A percentile compares a stretch with the other conserved stretches of the same genome.
phyloP scores from a whole-genome alignment of 2,113 vertebrate genomes.

The Notothenia rossii region DNA sequence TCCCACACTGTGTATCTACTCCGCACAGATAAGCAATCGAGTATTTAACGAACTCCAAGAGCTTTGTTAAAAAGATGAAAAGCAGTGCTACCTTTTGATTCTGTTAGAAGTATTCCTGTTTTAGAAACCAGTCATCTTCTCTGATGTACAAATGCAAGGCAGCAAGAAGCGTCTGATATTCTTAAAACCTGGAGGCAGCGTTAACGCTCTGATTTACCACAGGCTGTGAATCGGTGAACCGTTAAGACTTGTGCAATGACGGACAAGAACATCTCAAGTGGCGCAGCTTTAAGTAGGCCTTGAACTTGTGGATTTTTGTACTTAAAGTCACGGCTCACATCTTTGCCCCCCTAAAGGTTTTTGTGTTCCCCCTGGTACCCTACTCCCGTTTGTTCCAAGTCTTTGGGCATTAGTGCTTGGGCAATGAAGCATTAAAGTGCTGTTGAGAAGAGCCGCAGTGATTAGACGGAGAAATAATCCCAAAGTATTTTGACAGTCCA shows the following conservation, averaged over 20 bases:
- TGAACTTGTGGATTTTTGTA: conserved; percentile 5
- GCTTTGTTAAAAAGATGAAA: conserved; percentile 32
- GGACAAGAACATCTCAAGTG: conserved; percentile 34
- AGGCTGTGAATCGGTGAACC: conserved; percentile 53
- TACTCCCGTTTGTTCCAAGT: neutral
- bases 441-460: too few relatives aligned
- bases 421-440: neutral
- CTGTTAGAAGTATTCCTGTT: neutral
- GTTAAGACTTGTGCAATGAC: conserved; percentile 37
- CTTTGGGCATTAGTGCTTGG: neutral
- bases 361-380: neutral
- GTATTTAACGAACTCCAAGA: conserved; percentile 43
- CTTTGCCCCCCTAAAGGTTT: neutral
- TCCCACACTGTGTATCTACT: conserved; percentile 29
- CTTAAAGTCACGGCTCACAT: neutral
- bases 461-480: too few relatives aligned
- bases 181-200: conserved; percentile 30
- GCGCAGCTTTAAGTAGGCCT: conserved; percentile 19
- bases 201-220: conserved; percentile 47
- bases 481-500: too few relatives aligned
- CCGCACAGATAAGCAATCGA: conserved; percentile 35
- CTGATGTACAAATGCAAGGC: neutral
- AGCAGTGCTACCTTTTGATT: conserved; percentile 16
- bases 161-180: conserved; percentile 9
- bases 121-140: neutral